These are phyloP conservation scores for Maconellicoccus hirsutus DNA, from an alignment of 1,140 invertebrate genomes.

Conservation along the genomic window DNA sequence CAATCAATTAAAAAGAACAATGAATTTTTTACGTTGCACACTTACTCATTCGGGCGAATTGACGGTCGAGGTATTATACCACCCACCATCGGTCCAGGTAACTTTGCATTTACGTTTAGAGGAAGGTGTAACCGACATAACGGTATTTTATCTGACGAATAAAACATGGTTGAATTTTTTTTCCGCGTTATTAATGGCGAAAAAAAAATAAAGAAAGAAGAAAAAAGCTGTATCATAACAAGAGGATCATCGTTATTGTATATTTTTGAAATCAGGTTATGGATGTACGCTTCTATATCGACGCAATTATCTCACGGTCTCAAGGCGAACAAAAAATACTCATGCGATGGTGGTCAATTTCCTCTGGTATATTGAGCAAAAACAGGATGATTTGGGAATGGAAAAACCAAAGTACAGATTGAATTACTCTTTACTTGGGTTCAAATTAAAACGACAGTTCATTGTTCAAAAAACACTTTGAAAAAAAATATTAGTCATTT, in stretches of 20 bases:
- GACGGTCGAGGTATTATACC: background rate
- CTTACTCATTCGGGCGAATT: background rate
- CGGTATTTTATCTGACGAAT: slow-evolving; percentile 14
- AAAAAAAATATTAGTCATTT: too few species aligned
- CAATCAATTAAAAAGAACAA: background rate
- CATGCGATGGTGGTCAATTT: too few species aligned
- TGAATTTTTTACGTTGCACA: background rate
- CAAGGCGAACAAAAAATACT: background rate
- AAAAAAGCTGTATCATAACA: background rate
- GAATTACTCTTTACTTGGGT: too few species aligned
- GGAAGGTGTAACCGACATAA: slow-evolving; percentile 1
- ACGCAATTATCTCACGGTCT: slow-evolving; percentile 17
- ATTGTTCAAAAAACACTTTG: too few species aligned
- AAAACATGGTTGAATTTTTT: slow-evolving; percentile 18
- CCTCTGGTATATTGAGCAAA: too few species aligned
- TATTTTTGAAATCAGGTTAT: slow-evolving; percentile 15
- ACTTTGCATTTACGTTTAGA: background rate
- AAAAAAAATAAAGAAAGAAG: too few species aligned
- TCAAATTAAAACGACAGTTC: too few species aligned
- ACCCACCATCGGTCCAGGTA: background rate
- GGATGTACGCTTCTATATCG: slow-evolving; percentile 5
- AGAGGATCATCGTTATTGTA: slow-evolving; percentile 2
- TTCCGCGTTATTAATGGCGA: slow-evolving; percentile 6
- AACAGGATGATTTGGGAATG: too few species aligned
- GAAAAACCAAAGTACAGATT: too few species aligned